phyloP scores from a whole-genome alignment of 2,888 invertebrate species.

The Argyresthia albistria region DNA sequence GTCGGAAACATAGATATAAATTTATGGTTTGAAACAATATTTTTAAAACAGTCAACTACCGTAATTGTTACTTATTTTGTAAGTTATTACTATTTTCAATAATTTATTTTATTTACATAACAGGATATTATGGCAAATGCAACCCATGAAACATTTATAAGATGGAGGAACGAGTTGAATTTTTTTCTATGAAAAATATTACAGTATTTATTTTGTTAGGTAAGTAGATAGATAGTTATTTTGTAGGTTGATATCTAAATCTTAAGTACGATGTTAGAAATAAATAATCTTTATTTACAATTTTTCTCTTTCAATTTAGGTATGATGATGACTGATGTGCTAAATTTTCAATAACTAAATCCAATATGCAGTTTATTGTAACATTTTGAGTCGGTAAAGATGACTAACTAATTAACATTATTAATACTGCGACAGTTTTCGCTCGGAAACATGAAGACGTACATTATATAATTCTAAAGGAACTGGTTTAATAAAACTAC shows the following conservation, averaged over 20 bases:
- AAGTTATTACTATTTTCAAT: not conserved
- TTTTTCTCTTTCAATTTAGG: constrained; percentile 7
- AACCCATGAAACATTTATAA: constrained; percentile 13
- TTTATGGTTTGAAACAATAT: too few species aligned
- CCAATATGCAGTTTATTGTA: not conserved
- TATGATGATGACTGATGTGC: not conserved
- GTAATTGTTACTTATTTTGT: too few species aligned
- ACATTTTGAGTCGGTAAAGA: not conserved
- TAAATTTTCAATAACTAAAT: not conserved
- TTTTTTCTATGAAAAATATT: constrained; percentile 12
- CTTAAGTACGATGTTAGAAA: constrained; percentile 37
- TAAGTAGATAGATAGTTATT: not conserved
- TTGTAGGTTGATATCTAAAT: not conserved
- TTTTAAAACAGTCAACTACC: too few species aligned
- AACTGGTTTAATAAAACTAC: constrained; percentile 52
- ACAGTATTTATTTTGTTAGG: constrained; percentile 18
- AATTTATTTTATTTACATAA: not conserved
- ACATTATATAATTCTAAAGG: constrained; percentile 39
- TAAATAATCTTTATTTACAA: constrained; percentile 37
- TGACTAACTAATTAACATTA: not conserved
- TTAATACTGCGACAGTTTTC: not conserved
- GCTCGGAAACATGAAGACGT: not conserved
- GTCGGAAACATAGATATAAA: too few species aligned
- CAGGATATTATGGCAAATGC: not conserved
- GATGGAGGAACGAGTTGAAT: constrained; percentile 30